Percentiles rank a stretch among this genome's conserved stretches.
Evolutionary conservation across 2,888 invertebrate genomes (phyloP).

Genomic region (Pelosia muscerda): DNA sequence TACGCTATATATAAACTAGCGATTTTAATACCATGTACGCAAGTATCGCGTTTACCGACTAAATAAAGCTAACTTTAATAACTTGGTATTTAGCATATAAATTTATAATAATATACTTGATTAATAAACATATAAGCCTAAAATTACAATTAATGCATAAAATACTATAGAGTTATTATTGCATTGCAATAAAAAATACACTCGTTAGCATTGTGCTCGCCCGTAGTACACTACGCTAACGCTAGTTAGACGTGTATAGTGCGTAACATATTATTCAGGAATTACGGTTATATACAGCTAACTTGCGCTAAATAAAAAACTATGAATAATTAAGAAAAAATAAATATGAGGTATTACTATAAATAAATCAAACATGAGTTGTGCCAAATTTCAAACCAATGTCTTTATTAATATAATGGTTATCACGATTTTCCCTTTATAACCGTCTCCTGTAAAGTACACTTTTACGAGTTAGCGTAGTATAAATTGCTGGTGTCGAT

Average conservation of each 20-base stretch:
- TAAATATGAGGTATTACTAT: slow-evolving; percentile 2
- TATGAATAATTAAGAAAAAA: neutral
- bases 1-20: neutral
- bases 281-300: slow-evolving; percentile 10
- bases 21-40: neutral
- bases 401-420: neutral
- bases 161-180: neutral
- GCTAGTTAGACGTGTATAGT: slow-evolving; percentile 20
- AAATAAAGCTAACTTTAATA: neutral
- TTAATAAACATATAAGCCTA: neutral
- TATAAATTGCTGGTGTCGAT: slow-evolving; percentile 5
- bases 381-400: slow-evolving; percentile 6
- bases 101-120: neutral
- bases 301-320: slow-evolving; percentile 6
- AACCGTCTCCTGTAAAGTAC: slow-evolving; percentile 1
- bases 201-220: neutral
- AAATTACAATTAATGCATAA: neutral
- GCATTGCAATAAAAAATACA: neutral
- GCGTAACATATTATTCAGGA: slow-evolving; percentile 10
- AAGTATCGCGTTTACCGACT: neutral
- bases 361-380: slow-evolving; percentile 9
- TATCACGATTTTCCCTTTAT: neutral
- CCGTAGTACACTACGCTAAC: slow-evolving; percentile 21
- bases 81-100: neutral
- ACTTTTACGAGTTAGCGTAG: slow-evolving; percentile 6